Conservation (phyloP, 2,113 vertebrate genomes). For the Chunga burmeisteri region DNA sequence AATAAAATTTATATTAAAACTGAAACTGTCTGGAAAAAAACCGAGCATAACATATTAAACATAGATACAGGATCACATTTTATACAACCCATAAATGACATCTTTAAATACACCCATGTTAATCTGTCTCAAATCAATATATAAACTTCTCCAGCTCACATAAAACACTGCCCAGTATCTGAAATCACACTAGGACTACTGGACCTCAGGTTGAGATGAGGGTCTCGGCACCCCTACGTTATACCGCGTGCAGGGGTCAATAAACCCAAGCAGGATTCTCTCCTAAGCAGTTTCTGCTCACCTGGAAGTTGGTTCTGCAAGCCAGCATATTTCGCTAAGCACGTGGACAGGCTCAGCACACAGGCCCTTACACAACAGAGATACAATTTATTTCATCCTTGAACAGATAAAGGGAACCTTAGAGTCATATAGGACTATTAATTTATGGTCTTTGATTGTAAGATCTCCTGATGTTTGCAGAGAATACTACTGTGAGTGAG, state of each 20-base stretch:
- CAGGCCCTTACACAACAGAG: neutral
- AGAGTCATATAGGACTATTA: neutral
- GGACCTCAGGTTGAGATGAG: neutral
- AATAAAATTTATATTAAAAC: neutral
- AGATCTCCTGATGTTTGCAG: neutral
- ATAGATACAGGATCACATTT: too few relatives aligned
- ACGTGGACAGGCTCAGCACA: neutral
- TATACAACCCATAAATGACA: neutral
- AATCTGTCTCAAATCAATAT: neutral
- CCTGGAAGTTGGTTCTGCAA: neutral
- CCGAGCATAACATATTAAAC: neutral
- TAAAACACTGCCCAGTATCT: neutral
- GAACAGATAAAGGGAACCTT: neutral
- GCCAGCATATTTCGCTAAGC: neutral
- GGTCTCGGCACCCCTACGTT: accelerated
- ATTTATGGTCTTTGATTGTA: neutral
- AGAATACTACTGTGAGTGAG: neutral
- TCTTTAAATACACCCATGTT: neutral
- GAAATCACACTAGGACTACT: too few relatives aligned
- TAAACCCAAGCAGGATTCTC: neutral
- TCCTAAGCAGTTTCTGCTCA: neutral
- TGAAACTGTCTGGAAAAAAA: neutral
- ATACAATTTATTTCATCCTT: neutral
- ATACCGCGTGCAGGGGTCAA: neutral
- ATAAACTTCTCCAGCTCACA: neutral